phyloP scores from a whole-genome alignment of 2,797 vertebrate species.

The Oryzias dopingdopingensis region DNA sequence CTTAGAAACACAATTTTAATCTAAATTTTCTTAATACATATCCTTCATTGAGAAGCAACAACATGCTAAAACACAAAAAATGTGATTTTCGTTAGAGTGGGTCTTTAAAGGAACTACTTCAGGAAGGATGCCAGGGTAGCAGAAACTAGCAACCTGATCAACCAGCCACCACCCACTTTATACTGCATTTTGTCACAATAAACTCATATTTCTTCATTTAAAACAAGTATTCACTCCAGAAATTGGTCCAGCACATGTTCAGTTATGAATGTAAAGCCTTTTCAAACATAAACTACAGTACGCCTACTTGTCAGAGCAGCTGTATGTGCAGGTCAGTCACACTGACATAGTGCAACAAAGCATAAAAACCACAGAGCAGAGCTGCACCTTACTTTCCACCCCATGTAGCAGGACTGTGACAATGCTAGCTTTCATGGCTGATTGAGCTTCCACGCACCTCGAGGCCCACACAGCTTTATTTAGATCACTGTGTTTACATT shows the following conservation, averaged over 20 bases:
- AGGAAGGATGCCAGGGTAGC: constrained; percentile 22
- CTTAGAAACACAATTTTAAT: no score
- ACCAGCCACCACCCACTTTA: constrained; percentile 1
- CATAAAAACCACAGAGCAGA: constrained; percentile 31
- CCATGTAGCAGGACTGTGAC: constrained; percentile 61
- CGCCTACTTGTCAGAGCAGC: constrained; percentile 25
- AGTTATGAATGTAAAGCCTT: background rate
- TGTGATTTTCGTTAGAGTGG: no score
- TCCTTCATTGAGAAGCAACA: no score
- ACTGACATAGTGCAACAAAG: constrained; percentile 34
- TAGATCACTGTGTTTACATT: constrained; percentile 54
- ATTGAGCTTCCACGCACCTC: constrained; percentile 54
- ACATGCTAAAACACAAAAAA: no score
- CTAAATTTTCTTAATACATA: no score
- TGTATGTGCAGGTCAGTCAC: constrained; percentile 18
- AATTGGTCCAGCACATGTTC: no score
- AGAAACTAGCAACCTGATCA: constrained; percentile 14
- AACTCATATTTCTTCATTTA: background rate
- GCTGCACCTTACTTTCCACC: constrained; percentile 40
- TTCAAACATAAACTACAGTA: background rate
- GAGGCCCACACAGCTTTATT: constrained; percentile 62
- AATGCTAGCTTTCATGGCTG: constrained; percentile 62
- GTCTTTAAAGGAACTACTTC: constrained; percentile 23
- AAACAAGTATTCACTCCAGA: no score
- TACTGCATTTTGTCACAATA: constrained; percentile 1